These are phyloP conservation scores for Gyps fulvus DNA, from an alignment of 2,113 vertebrate genomes.

Conservation along the genomic window DNA sequence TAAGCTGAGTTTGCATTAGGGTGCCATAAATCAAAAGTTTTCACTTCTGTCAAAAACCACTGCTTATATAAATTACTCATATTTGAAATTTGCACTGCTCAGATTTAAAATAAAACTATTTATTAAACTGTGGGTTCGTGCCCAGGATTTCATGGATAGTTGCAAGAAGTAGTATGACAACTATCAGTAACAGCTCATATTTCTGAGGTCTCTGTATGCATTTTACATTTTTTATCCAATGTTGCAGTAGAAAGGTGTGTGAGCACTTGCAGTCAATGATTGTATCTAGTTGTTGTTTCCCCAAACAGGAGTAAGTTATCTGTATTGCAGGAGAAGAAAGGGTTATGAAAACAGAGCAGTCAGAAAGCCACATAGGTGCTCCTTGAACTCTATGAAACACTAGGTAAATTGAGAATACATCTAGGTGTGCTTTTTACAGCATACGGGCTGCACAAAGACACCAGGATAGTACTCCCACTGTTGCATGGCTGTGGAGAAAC, in stretches of 20 bases:
- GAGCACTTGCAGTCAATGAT: neutral
- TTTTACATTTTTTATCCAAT: neutral
- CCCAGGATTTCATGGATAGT: neutral
- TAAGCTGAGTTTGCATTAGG: neutral
- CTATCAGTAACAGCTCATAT: neutral
- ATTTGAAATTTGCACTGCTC: neutral
- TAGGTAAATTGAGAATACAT: neutral
- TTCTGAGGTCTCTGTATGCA: neutral
- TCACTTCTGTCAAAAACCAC: neutral
- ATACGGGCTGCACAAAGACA: neutral
- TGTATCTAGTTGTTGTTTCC: neutral
- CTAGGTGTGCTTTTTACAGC: neutral
- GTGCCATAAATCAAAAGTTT: neutral
- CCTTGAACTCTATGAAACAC: neutral
- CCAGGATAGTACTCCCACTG: neutral
- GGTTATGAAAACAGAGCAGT: neutral
- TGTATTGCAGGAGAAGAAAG: neutral
- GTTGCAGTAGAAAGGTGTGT: neutral
- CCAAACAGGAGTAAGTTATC: neutral
- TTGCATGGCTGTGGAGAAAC: neutral
- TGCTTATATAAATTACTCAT: neutral
- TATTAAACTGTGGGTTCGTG: neutral
- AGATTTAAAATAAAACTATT: neutral
- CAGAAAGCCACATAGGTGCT: neutral
- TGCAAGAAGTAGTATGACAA: neutral